Evolutionary conservation across 2,113 vertebrate species (phyloP).

Genomic region (Megatriorchis doriae): DNA sequence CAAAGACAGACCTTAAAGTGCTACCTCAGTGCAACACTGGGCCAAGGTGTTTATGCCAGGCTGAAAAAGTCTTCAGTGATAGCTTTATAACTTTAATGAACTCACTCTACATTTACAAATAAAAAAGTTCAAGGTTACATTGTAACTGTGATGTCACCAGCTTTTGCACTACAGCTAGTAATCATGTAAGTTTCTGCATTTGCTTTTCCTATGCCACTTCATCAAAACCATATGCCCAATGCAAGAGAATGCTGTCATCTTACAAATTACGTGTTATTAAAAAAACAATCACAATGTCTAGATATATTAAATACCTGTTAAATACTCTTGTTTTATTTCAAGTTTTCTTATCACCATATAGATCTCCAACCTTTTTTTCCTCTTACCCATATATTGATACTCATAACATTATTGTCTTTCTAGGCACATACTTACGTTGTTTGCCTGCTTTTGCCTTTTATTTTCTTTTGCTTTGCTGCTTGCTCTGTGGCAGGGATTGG

Average conservation of each 20-base stretch:
- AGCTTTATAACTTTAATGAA: neutral
- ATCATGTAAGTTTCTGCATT: neutral
- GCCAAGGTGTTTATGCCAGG: neutral
- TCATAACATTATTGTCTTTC: neutral
- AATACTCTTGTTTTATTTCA: neutral
- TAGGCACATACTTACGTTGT: neutral
- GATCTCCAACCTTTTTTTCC: neutral
- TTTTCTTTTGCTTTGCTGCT: neutral
- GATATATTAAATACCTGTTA: neutral
- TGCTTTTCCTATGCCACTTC: neutral
- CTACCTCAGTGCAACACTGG: neutral
- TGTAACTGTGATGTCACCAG: rapidly evolving
- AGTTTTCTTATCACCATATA: neutral
- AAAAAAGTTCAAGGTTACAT: neutral
- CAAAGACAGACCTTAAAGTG: neutral
- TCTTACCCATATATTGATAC: neutral
- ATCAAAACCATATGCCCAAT: neutral
- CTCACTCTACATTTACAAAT: neutral
- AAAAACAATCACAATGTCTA: rapidly evolving
- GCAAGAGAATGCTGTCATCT: neutral
- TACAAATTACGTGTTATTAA: neutral
- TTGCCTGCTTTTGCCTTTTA: neutral
- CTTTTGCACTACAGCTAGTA: neutral
- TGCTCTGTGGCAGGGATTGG: neutral
- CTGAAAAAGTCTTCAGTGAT: neutral